Evolutionary conservation across 2,888 invertebrate species (phyloP).

Genomic region (Nemurella pictetii): DNA sequence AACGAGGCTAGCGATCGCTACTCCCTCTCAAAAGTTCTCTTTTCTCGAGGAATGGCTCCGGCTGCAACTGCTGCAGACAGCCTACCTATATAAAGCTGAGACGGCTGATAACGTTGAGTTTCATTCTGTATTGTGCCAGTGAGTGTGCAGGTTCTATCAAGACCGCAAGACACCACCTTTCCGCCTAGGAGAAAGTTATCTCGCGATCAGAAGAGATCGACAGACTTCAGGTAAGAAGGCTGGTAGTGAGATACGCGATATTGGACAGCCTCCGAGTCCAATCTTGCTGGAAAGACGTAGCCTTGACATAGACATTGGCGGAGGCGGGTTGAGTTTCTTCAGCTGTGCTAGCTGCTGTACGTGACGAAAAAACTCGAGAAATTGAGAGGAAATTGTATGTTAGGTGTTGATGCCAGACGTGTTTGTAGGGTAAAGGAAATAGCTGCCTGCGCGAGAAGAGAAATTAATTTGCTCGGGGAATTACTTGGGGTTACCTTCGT

Average conservation of each 20-base stretch:
- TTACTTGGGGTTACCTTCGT: too few relatives aligned
- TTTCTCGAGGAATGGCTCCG: not conserved
- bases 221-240: not conserved
- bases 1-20: not conserved
- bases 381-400: not conserved
- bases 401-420: not conserved
- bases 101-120: not conserved
- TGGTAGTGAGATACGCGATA: not conserved
- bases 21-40: constrained; percentile 1
- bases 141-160: not conserved
- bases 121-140: constrained; percentile 12
- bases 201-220: not conserved
- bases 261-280: not conserved
- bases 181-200: constrained; percentile 3
- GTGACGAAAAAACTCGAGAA: not conserved
- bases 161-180: not conserved
- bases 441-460: not conserved
- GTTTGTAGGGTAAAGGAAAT: not conserved
- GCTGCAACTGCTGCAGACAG: not conserved
- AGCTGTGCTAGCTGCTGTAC: too few relatives aligned
- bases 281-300: not conserved
- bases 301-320: constrained; percentile 9
- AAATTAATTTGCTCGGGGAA: too few relatives aligned
- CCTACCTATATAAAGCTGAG: not conserved
- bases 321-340: not conserved